These are phyloP conservation scores for Cheilosia scutellata DNA, from an alignment of 2,888 invertebrate genomes.

Conservation along the genomic window DNA sequence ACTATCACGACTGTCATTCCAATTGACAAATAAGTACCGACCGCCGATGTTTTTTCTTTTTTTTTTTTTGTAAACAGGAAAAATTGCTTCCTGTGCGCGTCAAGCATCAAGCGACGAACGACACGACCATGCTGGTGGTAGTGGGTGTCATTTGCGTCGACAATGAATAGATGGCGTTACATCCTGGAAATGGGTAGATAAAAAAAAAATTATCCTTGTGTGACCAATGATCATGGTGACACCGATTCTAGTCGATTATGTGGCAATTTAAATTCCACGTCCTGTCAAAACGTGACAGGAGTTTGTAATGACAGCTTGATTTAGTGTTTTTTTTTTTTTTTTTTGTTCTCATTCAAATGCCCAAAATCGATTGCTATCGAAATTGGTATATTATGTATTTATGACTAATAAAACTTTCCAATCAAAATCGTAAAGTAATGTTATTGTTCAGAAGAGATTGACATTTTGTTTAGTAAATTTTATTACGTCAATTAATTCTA, in stretches of 20 bases:
- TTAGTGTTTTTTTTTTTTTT: conserved; percentile 30
- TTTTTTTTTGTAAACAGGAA: conserved; percentile 69
- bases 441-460: background rate
- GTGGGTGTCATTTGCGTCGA: conserved; percentile 61
- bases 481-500: background rate
- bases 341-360: conserved; percentile 13
- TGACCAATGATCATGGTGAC: conserved; percentile 62
- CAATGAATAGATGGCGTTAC: conserved; percentile 73
- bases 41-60: conserved; percentile 20
- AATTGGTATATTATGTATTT: conserved; percentile 9
- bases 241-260: conserved; percentile 50
- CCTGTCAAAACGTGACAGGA: conserved; percentile 68
- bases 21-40: conserved; percentile 75
- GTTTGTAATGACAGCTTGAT: conserved; percentile 34
- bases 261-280: conserved; percentile 63
- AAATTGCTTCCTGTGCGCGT: conserved; percentile 71
- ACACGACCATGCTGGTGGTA: conserved; percentile 41
- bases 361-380: background rate
- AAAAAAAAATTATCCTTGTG: conserved; percentile 53
- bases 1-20: conserved; percentile 74
- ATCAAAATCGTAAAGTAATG: conserved; percentile 26
- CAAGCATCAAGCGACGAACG: conserved; percentile 17
- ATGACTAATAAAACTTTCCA: conserved; percentile 41
- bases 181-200: conserved; percentile 64
- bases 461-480: conserved; percentile 1